These are phyloP conservation scores for Morbakka virulenta DNA, from an alignment of 30 jellyfish, hydroid and myxozoan genomes.

Conservation along the genomic window DNA sequence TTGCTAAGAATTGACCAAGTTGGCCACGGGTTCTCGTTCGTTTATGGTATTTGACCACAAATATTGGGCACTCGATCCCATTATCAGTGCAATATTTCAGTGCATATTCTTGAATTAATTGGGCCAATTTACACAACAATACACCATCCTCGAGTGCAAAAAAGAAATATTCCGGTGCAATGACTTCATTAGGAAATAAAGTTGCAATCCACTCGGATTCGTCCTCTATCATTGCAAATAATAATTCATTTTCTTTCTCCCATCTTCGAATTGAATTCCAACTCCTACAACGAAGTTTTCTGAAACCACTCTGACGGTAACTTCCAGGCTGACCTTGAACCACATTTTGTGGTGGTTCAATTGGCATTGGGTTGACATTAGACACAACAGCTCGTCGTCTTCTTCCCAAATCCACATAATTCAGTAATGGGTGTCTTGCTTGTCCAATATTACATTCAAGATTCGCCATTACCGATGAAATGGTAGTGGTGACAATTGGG, in stretches of 20 bases:
- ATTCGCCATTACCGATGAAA: neutral
- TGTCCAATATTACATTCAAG: neutral
- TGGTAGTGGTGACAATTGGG: no score
- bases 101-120: slow-evolving; percentile 74
- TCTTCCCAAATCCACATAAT: neutral
- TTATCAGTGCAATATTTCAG: slow-evolving; percentile 58
- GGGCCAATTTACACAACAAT: slow-evolving; percentile 79
- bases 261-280: slow-evolving; percentile 95
- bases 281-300: slow-evolving; percentile 30
- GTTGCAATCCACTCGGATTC: slow-evolving; percentile 89
- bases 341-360: neutral
- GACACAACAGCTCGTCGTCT: neutral
- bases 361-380: neutral
- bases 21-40: slow-evolving; percentile 79
- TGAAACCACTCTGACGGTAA: neutral
- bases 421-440: neutral
- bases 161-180: slow-evolving; percentile 85
- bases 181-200: slow-evolving; percentile 86
- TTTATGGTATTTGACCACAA: slow-evolving; percentile 55
- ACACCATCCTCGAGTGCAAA: slow-evolving; percentile 91
- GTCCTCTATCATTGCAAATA: slow-evolving; percentile 96
- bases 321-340: neutral
- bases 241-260: slow-evolving; percentile 96
- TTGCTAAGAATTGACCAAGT: slow-evolving; percentile 79
- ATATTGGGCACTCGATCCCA: slow-evolving; percentile 28